Conservation (phyloP, 2,888 invertebrate genomes). For the Eilema griseolum region DNA sequence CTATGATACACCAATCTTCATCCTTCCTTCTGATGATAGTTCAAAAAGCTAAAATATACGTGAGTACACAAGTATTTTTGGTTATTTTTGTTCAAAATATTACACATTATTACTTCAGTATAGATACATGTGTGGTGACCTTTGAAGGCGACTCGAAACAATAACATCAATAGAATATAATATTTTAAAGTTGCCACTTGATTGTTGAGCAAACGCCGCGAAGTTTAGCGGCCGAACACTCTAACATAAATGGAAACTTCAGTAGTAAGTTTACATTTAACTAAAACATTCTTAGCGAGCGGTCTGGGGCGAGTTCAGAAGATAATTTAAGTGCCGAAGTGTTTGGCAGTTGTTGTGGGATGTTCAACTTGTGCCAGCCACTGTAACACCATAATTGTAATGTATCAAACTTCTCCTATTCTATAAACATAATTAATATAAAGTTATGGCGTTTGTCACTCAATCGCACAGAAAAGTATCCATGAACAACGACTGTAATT, state of each 20-base stretch:
- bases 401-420: background rate
- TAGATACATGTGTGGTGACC: background rate
- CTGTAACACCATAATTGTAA: background rate
- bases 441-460: too few species aligned
- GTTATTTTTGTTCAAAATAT: too few species aligned
- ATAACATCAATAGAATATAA: background rate
- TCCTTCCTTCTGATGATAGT: too few species aligned
- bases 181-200: background rate
- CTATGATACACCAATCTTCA: too few species aligned
- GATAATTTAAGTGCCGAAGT: constrained; percentile 15
- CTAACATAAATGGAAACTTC: background rate
- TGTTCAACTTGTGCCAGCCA: background rate
- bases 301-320: background rate
- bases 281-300: constrained; percentile 9
- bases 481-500: too few species aligned
- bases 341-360: constrained; percentile 1
- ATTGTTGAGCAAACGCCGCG: background rate
- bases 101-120: background rate
- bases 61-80: background rate
- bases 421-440: too few species aligned
- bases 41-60: too few species aligned
- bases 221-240: constrained; percentile 1
- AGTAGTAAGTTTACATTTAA: constrained; percentile 7
- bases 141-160: background rate
- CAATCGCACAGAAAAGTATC: too few species aligned